phyloP scores from a whole-genome alignment of 2,888 invertebrate species.

The Drosophila greeni region DNA sequence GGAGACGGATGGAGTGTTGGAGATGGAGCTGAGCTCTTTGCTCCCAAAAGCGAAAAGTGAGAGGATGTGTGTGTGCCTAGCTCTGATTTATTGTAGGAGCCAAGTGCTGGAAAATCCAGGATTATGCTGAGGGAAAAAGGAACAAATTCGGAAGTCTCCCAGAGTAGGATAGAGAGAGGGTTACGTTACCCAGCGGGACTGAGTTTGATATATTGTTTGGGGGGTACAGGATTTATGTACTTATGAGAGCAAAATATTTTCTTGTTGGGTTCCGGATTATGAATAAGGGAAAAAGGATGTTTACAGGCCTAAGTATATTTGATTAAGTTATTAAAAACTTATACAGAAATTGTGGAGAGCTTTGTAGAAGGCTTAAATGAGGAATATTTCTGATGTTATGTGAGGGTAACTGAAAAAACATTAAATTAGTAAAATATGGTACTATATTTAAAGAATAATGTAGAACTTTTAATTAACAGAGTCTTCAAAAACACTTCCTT shows the following conservation, averaged over 20 bases:
- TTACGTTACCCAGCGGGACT: neutral
- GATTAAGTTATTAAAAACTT: neutral
- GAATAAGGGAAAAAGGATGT: neutral
- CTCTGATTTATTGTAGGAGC: constrained; percentile 37
- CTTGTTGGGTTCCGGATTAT: neutral
- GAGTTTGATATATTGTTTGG: constrained; percentile 14
- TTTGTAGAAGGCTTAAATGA: neutral
- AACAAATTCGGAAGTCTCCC: neutral
- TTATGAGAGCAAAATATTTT: neutral
- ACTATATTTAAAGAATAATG: neutral
- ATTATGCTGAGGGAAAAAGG: neutral
- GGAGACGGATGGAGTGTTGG: constrained; percentile 26
- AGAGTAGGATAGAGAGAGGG: neutral
- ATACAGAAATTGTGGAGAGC: too few relatives aligned
- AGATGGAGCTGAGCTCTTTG: constrained; percentile 4
- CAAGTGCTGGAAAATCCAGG: constrained; percentile 39
- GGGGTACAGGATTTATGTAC: constrained; percentile 7
- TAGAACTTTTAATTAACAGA: neutral
- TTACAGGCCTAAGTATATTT: constrained; percentile 6
- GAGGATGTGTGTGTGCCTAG: constrained; percentile 26
- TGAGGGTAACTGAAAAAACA: too few relatives aligned
- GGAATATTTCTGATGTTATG: too few relatives aligned
- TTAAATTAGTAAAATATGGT: neutral
- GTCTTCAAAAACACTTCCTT: neutral
- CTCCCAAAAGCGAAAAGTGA: constrained; percentile 10